These are phyloP conservation scores for Homalodisca vitripennis DNA, from an alignment of 1,140 invertebrate genomes.

Conservation along the genomic window DNA sequence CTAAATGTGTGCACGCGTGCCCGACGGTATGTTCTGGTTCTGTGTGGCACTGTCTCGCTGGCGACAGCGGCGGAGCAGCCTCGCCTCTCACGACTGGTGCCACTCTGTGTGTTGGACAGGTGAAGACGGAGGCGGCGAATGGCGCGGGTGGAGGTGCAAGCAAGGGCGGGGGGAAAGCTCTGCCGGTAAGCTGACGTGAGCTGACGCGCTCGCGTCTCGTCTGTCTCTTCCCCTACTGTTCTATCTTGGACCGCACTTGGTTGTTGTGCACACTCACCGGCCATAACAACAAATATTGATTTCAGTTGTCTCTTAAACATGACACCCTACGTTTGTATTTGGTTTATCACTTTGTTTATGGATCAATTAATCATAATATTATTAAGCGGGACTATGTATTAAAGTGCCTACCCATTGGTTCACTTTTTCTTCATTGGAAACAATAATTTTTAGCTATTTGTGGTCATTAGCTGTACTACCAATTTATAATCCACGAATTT, in stretches of 20 bases:
- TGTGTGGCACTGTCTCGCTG: neutral
- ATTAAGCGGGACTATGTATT: too few relatives aligned
- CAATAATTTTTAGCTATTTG: too few relatives aligned
- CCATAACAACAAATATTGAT: too few relatives aligned
- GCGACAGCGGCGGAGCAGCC: neutral
- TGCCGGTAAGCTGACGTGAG: neutral
- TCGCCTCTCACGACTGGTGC: neutral
- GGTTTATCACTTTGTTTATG: too few relatives aligned
- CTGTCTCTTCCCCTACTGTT: slow-evolving; percentile 2
- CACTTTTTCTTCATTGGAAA: too few relatives aligned
- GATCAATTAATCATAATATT: too few relatives aligned
- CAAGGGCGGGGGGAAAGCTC: slow-evolving; percentile 29
- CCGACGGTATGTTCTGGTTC: neutral
- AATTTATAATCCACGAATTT: too few relatives aligned
- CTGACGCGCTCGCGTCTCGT: neutral
- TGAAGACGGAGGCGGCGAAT: slow-evolving; percentile 8
- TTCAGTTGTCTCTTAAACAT: too few relatives aligned
- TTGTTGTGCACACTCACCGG: neutral
- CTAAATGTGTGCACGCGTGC: too few relatives aligned
- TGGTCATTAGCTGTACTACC: too few relatives aligned
- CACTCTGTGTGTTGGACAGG: slow-evolving; percentile 22
- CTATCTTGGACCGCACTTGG: neutral
- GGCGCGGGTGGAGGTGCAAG: slow-evolving; percentile 11
- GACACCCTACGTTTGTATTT: too few relatives aligned
- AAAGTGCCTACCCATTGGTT: too few relatives aligned